Conservation (phyloP, 2,888 invertebrate genomes). For the Piscicola geometra region DNA sequence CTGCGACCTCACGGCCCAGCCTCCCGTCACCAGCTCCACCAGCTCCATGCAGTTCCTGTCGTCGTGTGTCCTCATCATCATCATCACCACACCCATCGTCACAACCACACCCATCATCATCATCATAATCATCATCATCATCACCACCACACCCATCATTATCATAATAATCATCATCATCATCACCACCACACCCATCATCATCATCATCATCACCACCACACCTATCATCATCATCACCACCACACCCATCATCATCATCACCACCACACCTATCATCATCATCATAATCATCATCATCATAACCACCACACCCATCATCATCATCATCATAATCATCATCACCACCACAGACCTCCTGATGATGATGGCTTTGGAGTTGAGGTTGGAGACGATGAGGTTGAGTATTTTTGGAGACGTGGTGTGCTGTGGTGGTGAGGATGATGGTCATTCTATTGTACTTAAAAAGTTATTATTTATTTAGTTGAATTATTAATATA, state of each 20-base stretch:
- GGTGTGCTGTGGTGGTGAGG: slow-evolving; percentile 45
- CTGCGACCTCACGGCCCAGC: slow-evolving; percentile 76
- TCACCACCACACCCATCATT: neutral
- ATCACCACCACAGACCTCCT: slow-evolving; percentile 56
- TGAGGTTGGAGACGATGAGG: slow-evolving; percentile 60
- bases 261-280: neutral
- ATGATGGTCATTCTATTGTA: too few relatives aligned
- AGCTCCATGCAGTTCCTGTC: slow-evolving; percentile 68
- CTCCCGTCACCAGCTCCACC: slow-evolving; percentile 73
- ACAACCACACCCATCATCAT: too few relatives aligned
- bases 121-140: neutral
- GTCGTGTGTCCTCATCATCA: neutral
- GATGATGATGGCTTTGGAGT: slow-evolving; percentile 86
- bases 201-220: slow-evolving; percentile 66
- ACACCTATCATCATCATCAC: neutral
- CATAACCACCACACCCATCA: neutral
- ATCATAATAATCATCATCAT: neutral
- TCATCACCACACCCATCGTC: too few relatives aligned
- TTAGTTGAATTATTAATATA: too few relatives aligned
- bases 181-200: slow-evolving; percentile 59
- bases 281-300: neutral
- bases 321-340: neutral
- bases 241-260: neutral
- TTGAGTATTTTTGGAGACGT: slow-evolving; percentile 51
- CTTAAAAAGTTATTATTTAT: neutral